A percentile compares a stretch with the other conserved stretches of the same genome.
These are phyloP conservation scores for Bolinopsis microptera DNA, from an alignment of 37 sponge, comb jelly and placozoan genomes.

Conservation along the genomic window DNA sequence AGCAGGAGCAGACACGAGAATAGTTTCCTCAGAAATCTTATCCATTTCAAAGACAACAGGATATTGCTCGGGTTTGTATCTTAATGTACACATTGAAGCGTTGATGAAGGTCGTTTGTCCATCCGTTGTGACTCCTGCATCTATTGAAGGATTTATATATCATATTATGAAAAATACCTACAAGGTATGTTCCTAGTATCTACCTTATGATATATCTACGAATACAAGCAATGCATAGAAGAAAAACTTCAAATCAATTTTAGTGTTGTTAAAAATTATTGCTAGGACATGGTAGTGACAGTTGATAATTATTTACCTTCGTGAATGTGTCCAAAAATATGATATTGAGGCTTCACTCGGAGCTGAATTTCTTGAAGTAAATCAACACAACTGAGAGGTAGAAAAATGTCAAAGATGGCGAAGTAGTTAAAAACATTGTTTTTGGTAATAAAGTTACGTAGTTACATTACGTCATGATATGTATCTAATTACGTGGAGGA, in stretches of 20 bases:
- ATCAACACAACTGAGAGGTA: slow-evolving; percentile 69
- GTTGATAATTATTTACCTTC: slow-evolving; percentile 71
- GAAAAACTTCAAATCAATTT: too few relatives aligned
- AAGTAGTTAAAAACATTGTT: too few relatives aligned
- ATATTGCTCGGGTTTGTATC: slow-evolving; percentile 58
- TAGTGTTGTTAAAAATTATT: too few relatives aligned
- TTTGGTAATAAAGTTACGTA: too few relatives aligned
- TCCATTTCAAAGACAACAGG: slow-evolving; percentile 73
- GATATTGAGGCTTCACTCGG: slow-evolving; percentile 71
- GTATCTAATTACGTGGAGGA: too few relatives aligned
- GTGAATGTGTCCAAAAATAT: slow-evolving; percentile 78
- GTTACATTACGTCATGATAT: too few relatives aligned
- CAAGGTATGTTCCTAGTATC: too few relatives aligned
- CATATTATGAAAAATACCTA: neutral
- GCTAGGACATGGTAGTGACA: too few relatives aligned
- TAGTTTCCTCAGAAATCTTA: neutral
- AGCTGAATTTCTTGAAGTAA: slow-evolving; percentile 68
- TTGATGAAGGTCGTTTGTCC: slow-evolving; percentile 70
- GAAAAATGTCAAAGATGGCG: too few relatives aligned
- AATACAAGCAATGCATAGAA: too few relatives aligned
- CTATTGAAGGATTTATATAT: neutral
- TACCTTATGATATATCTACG: too few relatives aligned
- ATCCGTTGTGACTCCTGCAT: slow-evolving; percentile 70
- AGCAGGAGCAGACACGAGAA: neutral
- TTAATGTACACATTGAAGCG: slow-evolving; percentile 69